A percentile compares a stretch with the other conserved stretches of the same genome.
Conservation (phyloP, 2,113 vertebrate species). For the Nannobrachium achirus region DNA sequence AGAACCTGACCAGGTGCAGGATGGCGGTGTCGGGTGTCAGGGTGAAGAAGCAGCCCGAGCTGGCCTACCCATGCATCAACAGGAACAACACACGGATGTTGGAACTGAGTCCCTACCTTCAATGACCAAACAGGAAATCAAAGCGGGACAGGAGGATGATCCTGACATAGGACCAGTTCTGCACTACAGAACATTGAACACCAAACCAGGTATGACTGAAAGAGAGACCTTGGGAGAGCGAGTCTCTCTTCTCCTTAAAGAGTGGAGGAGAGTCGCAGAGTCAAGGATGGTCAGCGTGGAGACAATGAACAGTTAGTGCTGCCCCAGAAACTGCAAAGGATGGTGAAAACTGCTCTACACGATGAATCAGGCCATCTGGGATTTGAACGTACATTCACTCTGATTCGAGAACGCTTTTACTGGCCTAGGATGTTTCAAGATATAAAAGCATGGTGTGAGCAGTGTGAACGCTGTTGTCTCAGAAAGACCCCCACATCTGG, state of each 20-base stretch:
- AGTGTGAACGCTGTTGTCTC: neutral
- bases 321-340: too few relatives aligned
- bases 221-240: neutral
- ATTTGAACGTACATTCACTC: too few relatives aligned
- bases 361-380: too few relatives aligned
- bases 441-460: neutral
- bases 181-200: neutral
- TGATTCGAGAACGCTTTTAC: too few relatives aligned
- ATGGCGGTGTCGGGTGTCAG: too few relatives aligned
- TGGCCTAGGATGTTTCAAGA: neutral
- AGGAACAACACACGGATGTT: too few relatives aligned
- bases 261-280: slow-evolving; percentile 1
- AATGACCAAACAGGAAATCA: neutral
- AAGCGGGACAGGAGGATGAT: neutral
- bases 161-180: neutral
- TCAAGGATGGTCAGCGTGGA: neutral
- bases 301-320: too few relatives aligned
- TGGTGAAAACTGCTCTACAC: too few relatives aligned
- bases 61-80: too few relatives aligned
- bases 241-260: neutral
- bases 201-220: neutral
- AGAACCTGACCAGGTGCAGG: too few relatives aligned
- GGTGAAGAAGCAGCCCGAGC: too few relatives aligned
- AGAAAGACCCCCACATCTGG: neutral
- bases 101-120: too few relatives aligned